Base-by-base conservation (phyloP, 2,888 invertebrate genomes). In the Anticlea derivata region DNA sequence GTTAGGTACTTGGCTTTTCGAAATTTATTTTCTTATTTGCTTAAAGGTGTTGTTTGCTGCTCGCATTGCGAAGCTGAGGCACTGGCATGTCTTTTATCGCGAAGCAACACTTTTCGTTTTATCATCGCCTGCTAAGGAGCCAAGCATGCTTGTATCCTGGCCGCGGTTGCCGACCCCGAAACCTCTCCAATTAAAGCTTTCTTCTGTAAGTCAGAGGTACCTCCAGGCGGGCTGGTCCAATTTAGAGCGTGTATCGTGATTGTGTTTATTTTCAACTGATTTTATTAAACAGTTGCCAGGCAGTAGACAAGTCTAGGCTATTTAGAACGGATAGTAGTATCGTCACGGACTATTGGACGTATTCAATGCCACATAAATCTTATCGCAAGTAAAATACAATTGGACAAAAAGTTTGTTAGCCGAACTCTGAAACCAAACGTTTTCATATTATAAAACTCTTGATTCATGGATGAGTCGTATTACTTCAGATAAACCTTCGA, bases 291-390 rank as follows among this genome's bases (percentile, higher is more conserved):
- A 40, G 20, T 44, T 23, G 24, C n/a, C n/a, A 48, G 17, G 33
- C 41, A 26, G 30, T 22, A 22, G 26, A 27, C 39, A 47, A 49
- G 57, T 50, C 47, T 58, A 57, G 61, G 62, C 58, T 61, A 55
- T 35, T 48, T n/a, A 40, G 43, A n/a, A 43, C 45, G 45, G 49
- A 40, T 48, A 61, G 48, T 64, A 24, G 62, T 62, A 60, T 59
- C 63, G 72, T 76, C 75, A 80, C 80, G 76, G 78, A 63, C 70
- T 75, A 83, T 75, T 78, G 80, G 61, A 52, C 66, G 66, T 71
- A 68, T 73, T 80, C 82, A 84, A 82, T 83, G 78, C 73, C 78
- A 61, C 55, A 39, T 1, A 4, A 45, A 50, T 43, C 50, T 49
- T 30, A 51, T 17, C 20, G n/a, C n/a, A n/a, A 38, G 35, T 26